Evolutionary conservation across 2,888 invertebrate species (phyloP), one percentile per base, ranked within the genome.

Genomic region (Pristionchus exspectatus): DNA sequence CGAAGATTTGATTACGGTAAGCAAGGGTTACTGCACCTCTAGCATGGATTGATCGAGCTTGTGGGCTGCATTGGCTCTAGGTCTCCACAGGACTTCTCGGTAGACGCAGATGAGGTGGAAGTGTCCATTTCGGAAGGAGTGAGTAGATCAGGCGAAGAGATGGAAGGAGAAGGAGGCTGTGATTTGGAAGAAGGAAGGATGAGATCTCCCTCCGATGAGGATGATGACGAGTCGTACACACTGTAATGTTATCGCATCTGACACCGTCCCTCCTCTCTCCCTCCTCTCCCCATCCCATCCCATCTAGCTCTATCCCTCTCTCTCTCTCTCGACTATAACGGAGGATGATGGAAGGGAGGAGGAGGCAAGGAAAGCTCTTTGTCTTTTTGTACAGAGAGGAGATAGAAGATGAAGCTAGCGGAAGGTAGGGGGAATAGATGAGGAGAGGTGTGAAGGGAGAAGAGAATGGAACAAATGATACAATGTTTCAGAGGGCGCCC

Each of bases 221-320:
- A 38, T n/a, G 56, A 59, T 24, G 27, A 16, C 54, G 87, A 27
- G 18, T 56, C 72, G 87, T 88, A 88, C 56, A 74, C 87, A 54
- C 87, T 88, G 87, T 30, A 88, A 88, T 56, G 74, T 74, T 38
- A 56, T 74, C 74, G 74, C 30, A 54, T 69, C 87, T 69, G 66
- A 54, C 87, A 69, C 30, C 63, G 59, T 16, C 63, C 56, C 85
- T 85, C 63, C 38, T 63, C 59, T 85, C 27, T 33, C 63, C n/a
- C 56, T 59, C 84, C 27, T 30, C 84, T 33, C 56, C 85, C 33
- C 21, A 38, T 24, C 44, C 74, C 50, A 81, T 81, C 81, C 81
- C 81, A n/a, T 33, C 59, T 38, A 59, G 10, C 33, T 85, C 59
- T n/a, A 14, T 33, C 33, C 33, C 9, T 16, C 56, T 85, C 38